Percentiles rank a stretch among this genome's conserved stretches.
Evolutionary conservation across 2,888 invertebrate species (phyloP).

Genomic region (Platycheirus albimanus): DNA sequence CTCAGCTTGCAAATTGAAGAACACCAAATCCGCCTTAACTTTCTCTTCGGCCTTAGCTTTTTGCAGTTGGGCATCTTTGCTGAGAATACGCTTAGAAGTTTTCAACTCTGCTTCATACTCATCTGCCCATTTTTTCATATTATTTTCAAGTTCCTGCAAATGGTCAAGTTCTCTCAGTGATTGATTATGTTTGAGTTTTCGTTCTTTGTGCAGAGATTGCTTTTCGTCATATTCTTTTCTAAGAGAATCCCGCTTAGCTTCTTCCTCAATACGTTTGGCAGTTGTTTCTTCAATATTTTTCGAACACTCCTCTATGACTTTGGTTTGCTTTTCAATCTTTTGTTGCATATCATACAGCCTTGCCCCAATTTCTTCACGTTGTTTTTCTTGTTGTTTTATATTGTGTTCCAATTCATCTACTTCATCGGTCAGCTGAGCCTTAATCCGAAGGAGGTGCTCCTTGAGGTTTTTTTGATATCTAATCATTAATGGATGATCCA

Average conservation of each 20-base stretch:
- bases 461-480: constrained; percentile 88
- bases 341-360: constrained; percentile 83
- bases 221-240: constrained; percentile 81
- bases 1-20: constrained; percentile 87
- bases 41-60: constrained; percentile 81
- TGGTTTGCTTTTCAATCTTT: constrained; percentile 83
- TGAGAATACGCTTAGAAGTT: constrained; percentile 81
- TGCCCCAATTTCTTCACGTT: constrained; percentile 82
- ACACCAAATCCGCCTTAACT: constrained; percentile 85
- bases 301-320: constrained; percentile 83
- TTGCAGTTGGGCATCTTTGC: constrained; percentile 81
- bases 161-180: constrained; percentile 79
- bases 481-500: constrained; percentile 89
- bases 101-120: constrained; percentile 81
- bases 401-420: constrained; percentile 86
- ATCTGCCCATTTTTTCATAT: constrained; percentile 80
- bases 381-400: constrained; percentile 78
- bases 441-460: constrained; percentile 86
- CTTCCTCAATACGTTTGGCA: constrained; percentile 80
- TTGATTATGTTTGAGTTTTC: constrained; percentile 78
- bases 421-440: constrained; percentile 86
- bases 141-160: constrained; percentile 79
- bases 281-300: constrained; percentile 81
- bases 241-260: constrained; percentile 79
- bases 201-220: constrained; percentile 76